Evolutionary conservation across 2,888 invertebrate genomes (phyloP).

Genomic region (Frankliniella fusca): DNA sequence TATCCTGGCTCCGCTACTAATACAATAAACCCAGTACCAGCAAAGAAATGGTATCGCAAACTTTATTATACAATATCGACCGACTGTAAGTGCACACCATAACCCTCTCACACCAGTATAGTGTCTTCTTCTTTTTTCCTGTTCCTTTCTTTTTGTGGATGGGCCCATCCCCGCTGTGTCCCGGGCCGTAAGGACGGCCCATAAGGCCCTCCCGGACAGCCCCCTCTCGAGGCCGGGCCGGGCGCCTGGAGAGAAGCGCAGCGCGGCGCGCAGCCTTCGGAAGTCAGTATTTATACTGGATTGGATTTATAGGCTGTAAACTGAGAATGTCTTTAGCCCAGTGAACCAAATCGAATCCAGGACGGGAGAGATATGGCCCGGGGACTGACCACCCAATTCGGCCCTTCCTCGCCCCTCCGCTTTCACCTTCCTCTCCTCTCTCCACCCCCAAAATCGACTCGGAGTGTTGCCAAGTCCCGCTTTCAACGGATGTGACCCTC

Average conservation of each 20-base stretch:
- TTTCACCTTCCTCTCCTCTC: background rate
- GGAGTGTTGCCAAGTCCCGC: background rate
- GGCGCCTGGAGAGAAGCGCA: background rate
- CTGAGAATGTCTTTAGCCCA: constrained; percentile 24
- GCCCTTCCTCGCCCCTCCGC: background rate
- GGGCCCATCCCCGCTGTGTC: background rate
- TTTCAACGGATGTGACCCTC: background rate
- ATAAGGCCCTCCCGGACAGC: background rate
- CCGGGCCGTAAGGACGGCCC: constrained; percentile 19
- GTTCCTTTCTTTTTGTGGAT: background rate
- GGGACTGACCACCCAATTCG: constrained; percentile 6
- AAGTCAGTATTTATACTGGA: constrained; percentile 15
- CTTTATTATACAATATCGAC: no score
- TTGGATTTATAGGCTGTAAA: constrained; percentile 22
- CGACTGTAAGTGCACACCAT: no score
- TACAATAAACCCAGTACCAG: background rate
- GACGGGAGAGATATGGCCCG: constrained; percentile 14
- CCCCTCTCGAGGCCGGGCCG: background rate
- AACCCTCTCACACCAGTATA: background rate
- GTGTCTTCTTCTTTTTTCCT: background rate
- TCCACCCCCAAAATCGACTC: background rate
- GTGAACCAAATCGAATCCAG: constrained; percentile 20
- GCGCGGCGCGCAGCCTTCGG: background rate
- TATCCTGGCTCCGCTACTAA: background rate
- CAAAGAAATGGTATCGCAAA: background rate